A percentile compares a stretch with the other conserved stretches of the same genome.
These are phyloP conservation scores for Stegodyphus mimosarum DNA, from an alignment of 1,140 invertebrate species.

Conservation along the genomic window DNA sequence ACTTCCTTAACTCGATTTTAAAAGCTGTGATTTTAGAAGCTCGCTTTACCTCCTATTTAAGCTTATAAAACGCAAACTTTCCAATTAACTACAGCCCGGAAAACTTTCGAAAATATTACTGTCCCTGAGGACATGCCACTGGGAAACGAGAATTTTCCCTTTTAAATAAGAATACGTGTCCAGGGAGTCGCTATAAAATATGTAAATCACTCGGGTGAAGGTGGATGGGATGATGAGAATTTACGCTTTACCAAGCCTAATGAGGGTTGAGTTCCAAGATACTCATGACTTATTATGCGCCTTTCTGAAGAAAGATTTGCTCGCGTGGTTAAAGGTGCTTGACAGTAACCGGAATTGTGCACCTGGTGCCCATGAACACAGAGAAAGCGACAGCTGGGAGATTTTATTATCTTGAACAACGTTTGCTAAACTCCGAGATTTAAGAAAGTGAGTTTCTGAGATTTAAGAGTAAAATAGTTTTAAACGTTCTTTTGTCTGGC, in stretches of 20 bases:
- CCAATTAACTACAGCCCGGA: conserved; percentile 18
- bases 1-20: conserved; percentile 7
- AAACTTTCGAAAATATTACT: conserved; percentile 30
- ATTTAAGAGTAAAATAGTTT: too few relatives aligned
- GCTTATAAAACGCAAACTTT: conserved; percentile 41
- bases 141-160: neutral
- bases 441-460: too few relatives aligned
- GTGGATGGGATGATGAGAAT: conserved; percentile 27
- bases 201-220: conserved; percentile 18
- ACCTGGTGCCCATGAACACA: conserved; percentile 7
- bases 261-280: conserved; percentile 21
- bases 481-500: too few relatives aligned
- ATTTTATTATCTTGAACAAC: too few relatives aligned
- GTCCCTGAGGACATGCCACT: conserved; percentile 8
- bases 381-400: too few relatives aligned
- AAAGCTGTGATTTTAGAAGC: neutral
- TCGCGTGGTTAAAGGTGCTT: neutral
- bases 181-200: conserved; percentile 21
- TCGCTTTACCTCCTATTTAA: conserved; percentile 18
- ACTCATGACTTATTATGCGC: conserved; percentile 15
- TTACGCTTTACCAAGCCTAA: conserved; percentile 25
- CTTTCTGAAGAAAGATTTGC: neutral
- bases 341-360: neutral
- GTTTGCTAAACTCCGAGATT: too few relatives aligned
- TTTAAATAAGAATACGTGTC: conserved; percentile 3